These are phyloP conservation scores for Sebastes taczanowskii DNA, from an alignment of 2,797 vertebrate genomes.

Conservation along the genomic window DNA sequence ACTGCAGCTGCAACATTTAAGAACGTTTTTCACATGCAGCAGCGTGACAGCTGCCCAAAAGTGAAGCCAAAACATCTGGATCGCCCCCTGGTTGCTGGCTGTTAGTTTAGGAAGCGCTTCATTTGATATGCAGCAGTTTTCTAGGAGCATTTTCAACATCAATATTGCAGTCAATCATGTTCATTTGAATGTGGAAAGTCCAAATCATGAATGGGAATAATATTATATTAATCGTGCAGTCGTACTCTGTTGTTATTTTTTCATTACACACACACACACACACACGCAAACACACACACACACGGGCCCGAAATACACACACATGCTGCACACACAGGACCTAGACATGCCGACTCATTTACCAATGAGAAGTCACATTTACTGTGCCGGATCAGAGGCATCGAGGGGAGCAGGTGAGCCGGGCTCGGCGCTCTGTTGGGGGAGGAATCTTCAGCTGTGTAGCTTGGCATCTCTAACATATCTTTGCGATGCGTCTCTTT, in stretches of 20 bases:
- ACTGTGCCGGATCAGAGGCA: neutral
- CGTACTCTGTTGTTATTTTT: neutral
- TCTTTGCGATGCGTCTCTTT: neutral
- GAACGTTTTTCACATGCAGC: too few relatives aligned
- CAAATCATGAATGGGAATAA: rapidly evolving
- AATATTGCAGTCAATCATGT: too few relatives aligned
- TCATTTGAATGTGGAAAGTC: too few relatives aligned
- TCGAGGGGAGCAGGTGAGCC: neutral
- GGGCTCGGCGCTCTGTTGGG: neutral
- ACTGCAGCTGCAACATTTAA: rapidly evolving
- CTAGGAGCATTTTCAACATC: too few relatives aligned
- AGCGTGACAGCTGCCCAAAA: too few relatives aligned
- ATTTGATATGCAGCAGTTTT: too few relatives aligned
- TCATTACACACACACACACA: neutral
- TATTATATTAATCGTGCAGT: too few relatives aligned
- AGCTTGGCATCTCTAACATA: neutral
- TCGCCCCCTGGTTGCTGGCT: too few relatives aligned
- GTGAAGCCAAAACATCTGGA: too few relatives aligned
- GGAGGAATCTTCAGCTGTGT: neutral
- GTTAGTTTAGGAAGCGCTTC: too few relatives aligned
- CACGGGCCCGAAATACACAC: neutral
- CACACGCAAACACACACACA: too few relatives aligned
- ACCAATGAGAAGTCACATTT: neutral
- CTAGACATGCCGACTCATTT: neutral
- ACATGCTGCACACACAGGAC: neutral